Conservation (phyloP, 1,140 invertebrate species). For the Pissodes strobi region DNA sequence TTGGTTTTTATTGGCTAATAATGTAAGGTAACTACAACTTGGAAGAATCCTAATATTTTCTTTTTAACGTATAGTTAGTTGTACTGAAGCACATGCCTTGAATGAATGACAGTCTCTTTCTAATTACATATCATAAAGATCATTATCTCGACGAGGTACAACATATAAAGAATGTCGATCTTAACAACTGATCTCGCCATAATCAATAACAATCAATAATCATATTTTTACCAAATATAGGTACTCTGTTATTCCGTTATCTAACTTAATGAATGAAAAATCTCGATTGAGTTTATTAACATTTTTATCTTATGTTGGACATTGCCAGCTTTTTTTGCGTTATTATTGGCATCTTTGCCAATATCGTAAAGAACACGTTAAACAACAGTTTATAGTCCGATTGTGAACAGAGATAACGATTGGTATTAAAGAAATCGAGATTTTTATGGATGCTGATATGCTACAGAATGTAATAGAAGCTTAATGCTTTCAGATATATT, state of each 20-base stretch:
- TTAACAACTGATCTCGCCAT: neutral
- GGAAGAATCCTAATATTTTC: too few species aligned
- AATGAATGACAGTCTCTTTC: neutral
- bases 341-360: constrained; percentile 37
- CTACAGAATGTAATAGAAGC: neutral
- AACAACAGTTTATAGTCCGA: constrained; percentile 39
- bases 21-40: too few species aligned
- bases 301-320: constrained; percentile 9
- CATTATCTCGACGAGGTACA: constrained; percentile 2
- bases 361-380: constrained; percentile 43
- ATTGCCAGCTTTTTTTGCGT: constrained; percentile 6
- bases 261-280: constrained; percentile 27
- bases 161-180: constrained; percentile 7
- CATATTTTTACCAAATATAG: constrained; percentile 31
- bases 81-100: too few species aligned
- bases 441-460: constrained; percentile 11
- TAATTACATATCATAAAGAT: constrained; percentile 6
- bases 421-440: constrained; percentile 9
- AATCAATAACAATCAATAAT: constrained; percentile 23
- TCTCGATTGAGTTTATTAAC: constrained; percentile 14
- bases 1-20: too few species aligned
- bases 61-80: too few species aligned
- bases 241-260: constrained; percentile 11
- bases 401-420: constrained; percentile 27
- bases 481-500: neutral